These are phyloP conservation scores for Tetranychus cinnabarinus DNA, from an alignment of 1,140 invertebrate species.

Conservation along the genomic window DNA sequence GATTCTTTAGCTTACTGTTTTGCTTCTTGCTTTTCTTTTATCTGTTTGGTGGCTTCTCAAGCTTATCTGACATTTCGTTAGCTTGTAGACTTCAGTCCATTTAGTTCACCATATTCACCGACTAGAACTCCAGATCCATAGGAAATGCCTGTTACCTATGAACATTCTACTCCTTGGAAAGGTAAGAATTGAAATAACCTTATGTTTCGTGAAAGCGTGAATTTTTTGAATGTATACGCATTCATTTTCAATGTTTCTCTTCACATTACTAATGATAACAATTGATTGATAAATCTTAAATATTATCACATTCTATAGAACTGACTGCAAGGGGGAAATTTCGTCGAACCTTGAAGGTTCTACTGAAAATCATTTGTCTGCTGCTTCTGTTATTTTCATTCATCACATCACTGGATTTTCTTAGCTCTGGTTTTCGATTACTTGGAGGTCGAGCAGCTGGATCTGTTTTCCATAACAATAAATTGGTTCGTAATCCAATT, in stretches of 20 bases:
- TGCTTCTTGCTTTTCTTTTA: too few relatives aligned
- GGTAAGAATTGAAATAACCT: conserved; percentile 9
- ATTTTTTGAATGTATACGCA: too few relatives aligned
- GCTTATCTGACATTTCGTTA: too few relatives aligned
- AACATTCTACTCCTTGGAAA: conserved; percentile 12
- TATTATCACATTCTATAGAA: not conserved
- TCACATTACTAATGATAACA: too few relatives aligned
- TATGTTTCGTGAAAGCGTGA: too few relatives aligned
- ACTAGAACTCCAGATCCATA: conserved; percentile 13
- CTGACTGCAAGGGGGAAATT: conserved; percentile 8
- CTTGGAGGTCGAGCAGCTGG: conserved; percentile 26
- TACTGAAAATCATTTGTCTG: conserved; percentile 19
- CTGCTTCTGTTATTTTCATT: conserved; percentile 30
- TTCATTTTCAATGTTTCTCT: too few relatives aligned
- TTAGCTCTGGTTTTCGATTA: conserved; percentile 31
- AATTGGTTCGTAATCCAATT: conserved; percentile 29
- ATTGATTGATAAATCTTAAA: too few relatives aligned
- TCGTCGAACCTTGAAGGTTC: conserved; percentile 9
- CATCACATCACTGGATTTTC: conserved; percentile 31
- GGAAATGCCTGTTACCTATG: conserved; percentile 15
- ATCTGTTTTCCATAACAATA: conserved; percentile 24
- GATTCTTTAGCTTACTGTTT: too few relatives aligned
- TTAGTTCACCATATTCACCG: not conserved
- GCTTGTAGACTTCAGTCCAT: not conserved
- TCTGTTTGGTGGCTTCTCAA: too few relatives aligned